Conservation (phyloP, 2,113 vertebrate species). For the Paradisaea rubra region DNA sequence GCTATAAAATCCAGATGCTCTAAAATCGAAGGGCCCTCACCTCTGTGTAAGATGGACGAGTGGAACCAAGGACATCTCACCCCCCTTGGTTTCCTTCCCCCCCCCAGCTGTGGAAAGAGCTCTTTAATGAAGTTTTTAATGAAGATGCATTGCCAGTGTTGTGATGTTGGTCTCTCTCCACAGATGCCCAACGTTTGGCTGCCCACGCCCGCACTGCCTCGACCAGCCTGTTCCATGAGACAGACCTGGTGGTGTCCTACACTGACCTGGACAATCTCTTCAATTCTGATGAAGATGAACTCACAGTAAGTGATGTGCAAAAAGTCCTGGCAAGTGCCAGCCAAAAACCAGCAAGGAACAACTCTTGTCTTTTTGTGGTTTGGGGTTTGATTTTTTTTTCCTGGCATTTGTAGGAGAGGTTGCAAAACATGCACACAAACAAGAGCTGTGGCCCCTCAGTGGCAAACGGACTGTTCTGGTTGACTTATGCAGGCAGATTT, state of each 20-base stretch:
- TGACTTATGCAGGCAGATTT: not conserved
- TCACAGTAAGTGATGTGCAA: constrained; percentile 79
- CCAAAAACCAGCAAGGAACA: not conserved
- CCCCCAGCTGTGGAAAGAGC: not conserved
- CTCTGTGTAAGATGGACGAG: not conserved
- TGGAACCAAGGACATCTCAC: not conserved
- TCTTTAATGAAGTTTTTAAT: rapidly evolving
- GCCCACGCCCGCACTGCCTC: constrained; percentile 86
- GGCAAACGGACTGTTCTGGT: not conserved
- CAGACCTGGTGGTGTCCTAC: constrained; percentile 91
- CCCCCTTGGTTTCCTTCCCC: not conserved
- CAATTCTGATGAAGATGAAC: constrained; percentile 97
- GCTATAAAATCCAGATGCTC: not conserved
- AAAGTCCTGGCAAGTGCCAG: not conserved
- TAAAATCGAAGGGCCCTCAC: not conserved
- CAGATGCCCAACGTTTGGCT: constrained; percentile 83
- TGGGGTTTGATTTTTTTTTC: not conserved
- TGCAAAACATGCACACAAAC: not conserved
- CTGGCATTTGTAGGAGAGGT: not conserved
- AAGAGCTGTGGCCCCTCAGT: not conserved
- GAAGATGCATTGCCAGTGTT: rapidly evolving
- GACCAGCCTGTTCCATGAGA: constrained; percentile 93
- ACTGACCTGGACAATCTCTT: constrained; percentile 98
- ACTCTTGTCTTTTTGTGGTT: not conserved
- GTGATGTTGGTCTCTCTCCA: not conserved